phyloP scores from a whole-genome alignment of 2,888 invertebrate genomes.

The Desoria tigrina region DNA sequence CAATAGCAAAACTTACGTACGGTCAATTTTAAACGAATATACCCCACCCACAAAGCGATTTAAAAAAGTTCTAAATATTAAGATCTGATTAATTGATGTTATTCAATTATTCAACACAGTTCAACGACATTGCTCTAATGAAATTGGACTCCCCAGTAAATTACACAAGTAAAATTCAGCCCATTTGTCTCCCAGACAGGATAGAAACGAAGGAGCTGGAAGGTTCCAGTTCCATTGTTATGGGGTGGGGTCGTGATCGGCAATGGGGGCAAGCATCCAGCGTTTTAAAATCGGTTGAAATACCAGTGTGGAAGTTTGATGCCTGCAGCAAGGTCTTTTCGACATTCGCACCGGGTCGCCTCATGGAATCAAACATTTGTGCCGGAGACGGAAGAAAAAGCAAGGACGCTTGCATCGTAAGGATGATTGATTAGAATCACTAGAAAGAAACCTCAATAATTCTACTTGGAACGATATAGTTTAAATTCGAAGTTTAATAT shows the following conservation, averaged over 20 bases:
- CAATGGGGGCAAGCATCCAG: conserved; percentile 60
- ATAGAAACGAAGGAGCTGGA: conserved; percentile 1
- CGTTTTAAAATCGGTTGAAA: conserved; percentile 77
- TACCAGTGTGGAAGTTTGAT: conserved; percentile 78
- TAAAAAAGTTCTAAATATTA: neutral
- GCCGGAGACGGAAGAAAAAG: conserved; percentile 71
- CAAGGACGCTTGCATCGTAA: conserved; percentile 86
- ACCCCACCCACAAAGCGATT: neutral
- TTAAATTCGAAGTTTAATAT: neutral
- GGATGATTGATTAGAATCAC: too few species aligned
- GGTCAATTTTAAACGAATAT: too few species aligned
- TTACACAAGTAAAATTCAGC: conserved; percentile 71
- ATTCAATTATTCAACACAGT: conserved; percentile 61
- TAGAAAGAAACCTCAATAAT: neutral
- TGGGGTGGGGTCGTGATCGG: conserved; percentile 43
- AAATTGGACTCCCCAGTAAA: conserved; percentile 75
- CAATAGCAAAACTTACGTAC: conserved; percentile 76
- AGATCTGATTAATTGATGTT: neutral
- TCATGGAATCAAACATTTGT: conserved; percentile 83
- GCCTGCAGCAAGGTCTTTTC: conserved; percentile 80
- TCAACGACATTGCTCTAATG: conserved; percentile 80
- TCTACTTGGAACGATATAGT: neutral
- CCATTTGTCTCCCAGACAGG: conserved; percentile 69
- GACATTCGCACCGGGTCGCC: conserved; percentile 82
- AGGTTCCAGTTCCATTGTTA: conserved; percentile 23